Evolutionary conservation across 2,888 invertebrate genomes (phyloP).

Genomic region (Meteorus cinctellus): DNA sequence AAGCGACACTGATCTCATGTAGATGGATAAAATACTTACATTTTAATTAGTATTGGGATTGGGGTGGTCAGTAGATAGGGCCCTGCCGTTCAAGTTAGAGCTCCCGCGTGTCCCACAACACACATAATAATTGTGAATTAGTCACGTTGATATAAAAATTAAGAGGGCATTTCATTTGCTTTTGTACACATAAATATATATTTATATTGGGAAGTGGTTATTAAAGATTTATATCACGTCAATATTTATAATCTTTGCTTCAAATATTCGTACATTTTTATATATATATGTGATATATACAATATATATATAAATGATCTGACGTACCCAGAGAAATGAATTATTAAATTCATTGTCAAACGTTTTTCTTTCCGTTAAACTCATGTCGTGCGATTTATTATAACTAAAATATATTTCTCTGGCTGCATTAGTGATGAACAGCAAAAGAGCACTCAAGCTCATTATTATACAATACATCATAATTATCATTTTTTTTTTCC

Average conservation of each 20-base stretch:
- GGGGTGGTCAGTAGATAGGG: slow-evolving; percentile 72
- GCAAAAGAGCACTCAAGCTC: slow-evolving; percentile 31
- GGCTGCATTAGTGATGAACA: slow-evolving; percentile 44
- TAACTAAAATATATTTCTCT: slow-evolving; percentile 45
- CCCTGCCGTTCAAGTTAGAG: slow-evolving; percentile 72
- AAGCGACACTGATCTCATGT: slow-evolving; percentile 68
- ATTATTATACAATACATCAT: slow-evolving; percentile 16
- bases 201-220: slow-evolving; percentile 36
- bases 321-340: slow-evolving; percentile 49
- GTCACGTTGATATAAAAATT: slow-evolving; percentile 66
- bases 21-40: slow-evolving; percentile 71
- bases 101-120: slow-evolving; percentile 72
- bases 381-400: not conserved
- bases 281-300: slow-evolving; percentile 32
- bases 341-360: slow-evolving; percentile 1
- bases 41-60: slow-evolving; percentile 72
- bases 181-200: slow-evolving; percentile 40
- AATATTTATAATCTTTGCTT: slow-evolving; percentile 19
- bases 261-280: slow-evolving; percentile 30
- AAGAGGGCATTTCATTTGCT: slow-evolving; percentile 31
- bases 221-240: slow-evolving; percentile 8
- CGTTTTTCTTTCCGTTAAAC: not conserved
- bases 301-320: slow-evolving; percentile 20
- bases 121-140: slow-evolving; percentile 72
- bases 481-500: slow-evolving; percentile 22